Conservation (phyloP, 2,113 vertebrate species). For the Catharus fuscescens region DNA sequence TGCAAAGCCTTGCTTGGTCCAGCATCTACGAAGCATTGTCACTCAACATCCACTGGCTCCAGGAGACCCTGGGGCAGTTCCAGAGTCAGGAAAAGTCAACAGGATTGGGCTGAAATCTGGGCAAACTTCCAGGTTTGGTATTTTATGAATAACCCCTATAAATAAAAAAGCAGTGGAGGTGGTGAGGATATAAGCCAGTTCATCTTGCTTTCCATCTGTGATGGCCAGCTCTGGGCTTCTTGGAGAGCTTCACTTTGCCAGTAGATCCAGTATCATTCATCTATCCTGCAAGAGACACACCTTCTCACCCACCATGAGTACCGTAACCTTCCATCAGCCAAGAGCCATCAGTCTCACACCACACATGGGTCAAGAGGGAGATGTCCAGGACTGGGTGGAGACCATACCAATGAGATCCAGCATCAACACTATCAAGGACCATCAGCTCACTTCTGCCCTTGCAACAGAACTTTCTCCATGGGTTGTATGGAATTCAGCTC, state of each 20-base stretch:
- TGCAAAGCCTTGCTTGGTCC: background rate
- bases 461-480: background rate
- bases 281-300: background rate
- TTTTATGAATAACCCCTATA: background rate
- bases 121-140: background rate
- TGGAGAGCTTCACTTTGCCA: background rate
- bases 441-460: background rate
- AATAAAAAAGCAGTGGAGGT: background rate
- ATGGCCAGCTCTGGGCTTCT: background rate
- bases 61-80: background rate
- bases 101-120: background rate
- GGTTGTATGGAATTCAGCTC: rapidly evolving
- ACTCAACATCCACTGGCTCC: background rate
- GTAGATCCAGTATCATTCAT: background rate
- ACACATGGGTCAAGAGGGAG: background rate
- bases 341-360: background rate
- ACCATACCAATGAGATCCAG: background rate
- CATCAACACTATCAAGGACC: background rate
- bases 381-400: background rate
- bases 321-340: background rate
- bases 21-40: background rate
- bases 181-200: background rate
- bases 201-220: background rate
- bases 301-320: background rate
- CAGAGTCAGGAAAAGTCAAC: background rate